Percentiles rank a stretch among this genome's conserved stretches.
These are phyloP conservation scores for Drosophila subpulchrella DNA, from an alignment of 1,140 invertebrate genomes.

Conservation along the genomic window DNA sequence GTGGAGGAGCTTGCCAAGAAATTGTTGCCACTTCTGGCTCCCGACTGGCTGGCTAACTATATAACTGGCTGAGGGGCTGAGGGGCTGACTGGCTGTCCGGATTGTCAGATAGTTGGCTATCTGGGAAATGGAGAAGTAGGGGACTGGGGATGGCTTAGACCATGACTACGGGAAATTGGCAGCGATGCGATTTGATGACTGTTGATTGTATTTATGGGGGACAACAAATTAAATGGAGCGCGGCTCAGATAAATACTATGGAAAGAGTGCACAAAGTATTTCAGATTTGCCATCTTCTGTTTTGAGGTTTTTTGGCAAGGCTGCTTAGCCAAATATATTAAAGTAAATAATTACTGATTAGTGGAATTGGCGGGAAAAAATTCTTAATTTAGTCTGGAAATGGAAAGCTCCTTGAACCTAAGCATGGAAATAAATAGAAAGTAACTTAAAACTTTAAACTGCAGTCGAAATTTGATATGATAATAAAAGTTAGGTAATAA, in stretches of 20 bases:
- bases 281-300: slow-evolving; percentile 11
- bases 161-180: slow-evolving; percentile 56
- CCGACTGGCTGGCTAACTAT: slow-evolving; percentile 13
- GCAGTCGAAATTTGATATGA: too few relatives aligned
- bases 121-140: neutral
- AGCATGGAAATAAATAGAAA: neutral
- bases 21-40: slow-evolving; percentile 34
- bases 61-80: neutral
- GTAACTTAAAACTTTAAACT: too few relatives aligned
- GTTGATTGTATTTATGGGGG: slow-evolving; percentile 57
- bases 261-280: slow-evolving; percentile 7
- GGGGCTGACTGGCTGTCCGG: slow-evolving; percentile 3
- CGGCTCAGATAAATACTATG: slow-evolving; percentile 8
- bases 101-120: slow-evolving; percentile 10
- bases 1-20: slow-evolving; percentile 54
- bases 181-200: slow-evolving; percentile 74
- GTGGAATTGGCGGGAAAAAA: neutral
- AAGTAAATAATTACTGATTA: slow-evolving; percentile 4
- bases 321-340: neutral
- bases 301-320: slow-evolving; percentile 23
- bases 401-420: neutral
- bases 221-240: slow-evolving; percentile 54
- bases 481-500: too few relatives aligned
- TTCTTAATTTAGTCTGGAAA: neutral
- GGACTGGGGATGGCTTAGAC: slow-evolving; percentile 14